Conservation (phyloP, 2,113 vertebrate genomes). For the Centrocercus urophasianus region DNA sequence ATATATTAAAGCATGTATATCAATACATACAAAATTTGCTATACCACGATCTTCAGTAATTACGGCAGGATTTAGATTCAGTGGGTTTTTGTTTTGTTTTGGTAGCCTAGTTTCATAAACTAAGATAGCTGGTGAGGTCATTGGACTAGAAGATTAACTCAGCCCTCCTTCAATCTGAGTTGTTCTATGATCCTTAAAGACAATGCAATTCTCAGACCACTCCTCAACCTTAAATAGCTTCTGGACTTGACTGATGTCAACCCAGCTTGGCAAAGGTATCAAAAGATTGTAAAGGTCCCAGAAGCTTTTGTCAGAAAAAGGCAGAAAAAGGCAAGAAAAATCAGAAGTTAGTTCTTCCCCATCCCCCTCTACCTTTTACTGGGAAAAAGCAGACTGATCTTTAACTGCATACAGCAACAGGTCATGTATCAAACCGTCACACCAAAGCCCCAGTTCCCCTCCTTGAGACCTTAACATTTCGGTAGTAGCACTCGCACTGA, state of each 20-base stretch:
- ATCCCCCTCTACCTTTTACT: neutral
- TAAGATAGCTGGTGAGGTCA: neutral
- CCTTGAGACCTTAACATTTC: neutral
- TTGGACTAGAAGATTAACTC: neutral
- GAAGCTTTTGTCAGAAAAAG: neutral
- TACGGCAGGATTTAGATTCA: neutral
- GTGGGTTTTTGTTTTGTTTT: neutral
- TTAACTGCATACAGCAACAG: neutral
- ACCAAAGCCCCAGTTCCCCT: neutral
- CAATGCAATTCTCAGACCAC: neutral
- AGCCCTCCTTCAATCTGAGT: neutral
- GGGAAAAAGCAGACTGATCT: constrained; percentile 18
- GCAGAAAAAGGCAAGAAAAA: neutral
- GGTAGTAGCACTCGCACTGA: neutral
- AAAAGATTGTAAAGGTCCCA: neutral
- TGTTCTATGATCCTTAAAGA: neutral
- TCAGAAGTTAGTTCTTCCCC: neutral
- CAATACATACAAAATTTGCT: neutral
- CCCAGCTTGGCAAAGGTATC: neutral
- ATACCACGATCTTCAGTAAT: neutral
- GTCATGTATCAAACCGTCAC: neutral
- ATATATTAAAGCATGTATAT: neutral
- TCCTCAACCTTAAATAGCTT: neutral
- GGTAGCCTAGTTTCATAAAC: neutral
- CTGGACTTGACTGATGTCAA: neutral